Evolutionary conservation across 2,888 invertebrate genomes (phyloP), one percentile per base, ranked within the genome.

Genomic region (Eupeodes latifasciatus): DNA sequence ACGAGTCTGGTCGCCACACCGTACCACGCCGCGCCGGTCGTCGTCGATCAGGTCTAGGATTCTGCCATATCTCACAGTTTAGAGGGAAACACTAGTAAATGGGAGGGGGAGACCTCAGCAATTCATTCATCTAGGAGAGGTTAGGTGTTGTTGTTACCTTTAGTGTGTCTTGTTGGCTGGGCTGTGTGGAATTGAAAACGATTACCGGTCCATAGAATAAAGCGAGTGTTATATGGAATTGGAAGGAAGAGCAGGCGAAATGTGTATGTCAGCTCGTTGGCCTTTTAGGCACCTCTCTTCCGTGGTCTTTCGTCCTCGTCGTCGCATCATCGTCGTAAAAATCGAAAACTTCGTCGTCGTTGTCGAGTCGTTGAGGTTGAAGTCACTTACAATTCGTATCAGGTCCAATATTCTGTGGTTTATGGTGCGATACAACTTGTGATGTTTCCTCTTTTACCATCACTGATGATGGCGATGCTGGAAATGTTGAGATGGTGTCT

Each of bases 181-280:
- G 81, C 74, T 74, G 76, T 84, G 88, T 84, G 87, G 87, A 88
- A 88, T 88, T 77, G 74, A 84, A 88, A 88, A 88, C 84, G 88
- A 84, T 88, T 88, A 88, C 84, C 81, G 82, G 81, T 82, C 81
- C 44, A 61, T 66, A 74, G 27, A 57, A 80, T 36, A 57, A 80
- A 59, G 57, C 16, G 9, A 61, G 53, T 47, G 84, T 77, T 69
- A 61, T 84, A 59, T 57, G 64, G 72, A 76, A 83, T 66, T 69
- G 72, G 77, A 81, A 77, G 81, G 84, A 86, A 81, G 78, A 79
- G 59, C 81, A 85, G 67, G 78, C 85, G 81, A 85, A 85, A 79
- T 89, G 89, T 89, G 85, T 89, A 85, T 89, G 89, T 89, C 89
- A 89, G 89, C 89, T 89, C 89, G 89, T 89, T 89, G 89, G 89